Percentiles rank a stretch among this genome's conserved stretches.
Evolutionary conservation across 2,888 invertebrate species (phyloP).

Genomic region (Lycia hirtaria): DNA sequence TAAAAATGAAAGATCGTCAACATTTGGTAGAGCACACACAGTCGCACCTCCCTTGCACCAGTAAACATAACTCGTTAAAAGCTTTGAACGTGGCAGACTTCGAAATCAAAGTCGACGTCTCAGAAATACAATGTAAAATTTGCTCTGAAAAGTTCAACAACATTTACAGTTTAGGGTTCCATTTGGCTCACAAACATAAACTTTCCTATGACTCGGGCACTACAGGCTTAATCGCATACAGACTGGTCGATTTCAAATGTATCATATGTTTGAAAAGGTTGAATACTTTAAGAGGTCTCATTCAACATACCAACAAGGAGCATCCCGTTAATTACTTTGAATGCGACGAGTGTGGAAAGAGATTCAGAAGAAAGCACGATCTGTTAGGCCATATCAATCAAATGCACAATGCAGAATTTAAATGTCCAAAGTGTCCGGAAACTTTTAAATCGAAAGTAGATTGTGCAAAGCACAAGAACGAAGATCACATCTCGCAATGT

Average conservation of each 20-base stretch:
- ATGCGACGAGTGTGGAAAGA: constrained; percentile 40
- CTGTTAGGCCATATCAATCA: constrained; percentile 59
- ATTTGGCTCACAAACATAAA: constrained; percentile 62
- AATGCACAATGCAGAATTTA: constrained; percentile 59
- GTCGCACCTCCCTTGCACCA: constrained; percentile 60
- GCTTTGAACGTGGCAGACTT: constrained; percentile 61
- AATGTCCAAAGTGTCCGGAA: constrained; percentile 58
- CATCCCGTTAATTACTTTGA: constrained; percentile 47
- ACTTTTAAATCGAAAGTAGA: constrained; percentile 53
- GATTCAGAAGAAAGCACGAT: constrained; percentile 61
- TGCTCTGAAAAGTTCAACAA: constrained; percentile 49
- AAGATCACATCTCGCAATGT: constrained; percentile 63
- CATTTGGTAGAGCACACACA: constrained; percentile 62
- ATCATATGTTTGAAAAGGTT: constrained; percentile 59
- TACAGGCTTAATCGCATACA: constrained; percentile 56
- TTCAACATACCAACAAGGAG: constrained; percentile 62
- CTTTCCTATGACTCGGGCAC: constrained; percentile 57
- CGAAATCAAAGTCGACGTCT: constrained; percentile 74
- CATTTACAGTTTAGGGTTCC: constrained; percentile 43
- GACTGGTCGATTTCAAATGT: constrained; percentile 66
- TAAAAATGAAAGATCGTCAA: constrained; percentile 50
- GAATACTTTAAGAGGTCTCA: constrained; percentile 57
- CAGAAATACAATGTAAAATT: constrained; percentile 62
- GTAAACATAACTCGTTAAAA: constrained; percentile 59
- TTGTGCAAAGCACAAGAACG: constrained; percentile 59